These are phyloP conservation scores for Falcaria lacertinaria DNA, from an alignment of 2,888 invertebrate genomes.

Conservation along the genomic window DNA sequence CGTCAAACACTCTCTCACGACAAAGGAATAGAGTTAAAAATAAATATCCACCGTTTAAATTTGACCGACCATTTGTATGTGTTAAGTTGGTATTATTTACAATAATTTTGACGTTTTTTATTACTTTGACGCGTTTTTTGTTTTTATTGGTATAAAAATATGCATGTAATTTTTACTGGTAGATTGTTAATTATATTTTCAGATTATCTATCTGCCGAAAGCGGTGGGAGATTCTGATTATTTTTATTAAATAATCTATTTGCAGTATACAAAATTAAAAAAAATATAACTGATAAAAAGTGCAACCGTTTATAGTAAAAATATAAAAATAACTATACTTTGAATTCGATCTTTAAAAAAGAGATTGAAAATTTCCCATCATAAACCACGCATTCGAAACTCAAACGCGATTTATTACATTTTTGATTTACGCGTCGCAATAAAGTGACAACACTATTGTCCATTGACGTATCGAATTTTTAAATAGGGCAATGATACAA, in stretches of 20 bases:
- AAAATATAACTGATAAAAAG: no score
- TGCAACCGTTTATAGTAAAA: no score
- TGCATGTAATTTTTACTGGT: no score
- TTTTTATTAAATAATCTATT: no score
- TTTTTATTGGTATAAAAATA: no score
- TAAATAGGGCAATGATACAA: slow-evolving; percentile 67
- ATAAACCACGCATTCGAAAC: slow-evolving; percentile 39
- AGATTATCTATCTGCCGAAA: no score
- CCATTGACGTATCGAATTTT: slow-evolving; percentile 57
- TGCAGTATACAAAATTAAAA: no score
- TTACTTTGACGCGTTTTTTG: slow-evolving; percentile 6
- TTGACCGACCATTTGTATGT: slow-evolving; percentile 42
- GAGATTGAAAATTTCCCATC: slow-evolving; percentile 33
- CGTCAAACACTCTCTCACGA: slow-evolving; percentile 73
- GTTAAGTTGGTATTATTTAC: slow-evolving; percentile 14
- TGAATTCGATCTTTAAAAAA: slow-evolving; percentile 5
- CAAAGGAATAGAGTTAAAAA: slow-evolving; percentile 63
- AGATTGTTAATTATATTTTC: no score
- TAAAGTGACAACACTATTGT: slow-evolving; percentile 65
- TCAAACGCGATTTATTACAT: slow-evolving; percentile 52
- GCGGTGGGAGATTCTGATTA: no score
- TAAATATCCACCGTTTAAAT: slow-evolving; percentile 40
- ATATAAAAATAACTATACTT: slow-evolving; percentile 7
- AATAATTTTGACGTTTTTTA: slow-evolving; percentile 8
- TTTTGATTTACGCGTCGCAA: slow-evolving; percentile 61